Conservation (phyloP, 1,140 invertebrate genomes). For the Pentalonia nigronervosa region DNA sequence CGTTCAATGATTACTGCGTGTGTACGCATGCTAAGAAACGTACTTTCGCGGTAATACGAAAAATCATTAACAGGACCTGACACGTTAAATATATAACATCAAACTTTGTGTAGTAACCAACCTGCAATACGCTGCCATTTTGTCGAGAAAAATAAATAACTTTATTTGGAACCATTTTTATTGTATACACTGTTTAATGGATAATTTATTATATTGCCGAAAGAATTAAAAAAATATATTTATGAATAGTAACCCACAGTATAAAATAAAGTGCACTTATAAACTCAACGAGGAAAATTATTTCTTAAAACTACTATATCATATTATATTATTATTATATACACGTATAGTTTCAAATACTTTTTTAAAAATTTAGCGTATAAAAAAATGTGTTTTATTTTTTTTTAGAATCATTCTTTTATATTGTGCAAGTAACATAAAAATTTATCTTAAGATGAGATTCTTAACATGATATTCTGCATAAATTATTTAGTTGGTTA, state of each 20-base stretch:
- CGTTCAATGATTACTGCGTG: conserved; percentile 12
- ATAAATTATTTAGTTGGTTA: not conserved
- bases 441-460: not conserved
- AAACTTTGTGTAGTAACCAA: not conserved
- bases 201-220: not conserved
- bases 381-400: not conserved
- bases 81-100: not conserved
- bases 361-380: not conserved
- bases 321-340: not conserved
- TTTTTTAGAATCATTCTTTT: not conserved
- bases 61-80: not conserved
- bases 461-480: not conserved
- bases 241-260: not conserved
- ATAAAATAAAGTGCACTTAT: conserved; percentile 11
- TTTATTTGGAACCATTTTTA: not conserved
- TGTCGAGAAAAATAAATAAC: not conserved
- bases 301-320: not conserved
- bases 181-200: not conserved
- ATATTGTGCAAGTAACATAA: not conserved
- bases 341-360: not conserved
- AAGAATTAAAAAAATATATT: not conserved
- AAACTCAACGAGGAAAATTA: not conserved
- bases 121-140: not conserved
- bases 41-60: not conserved
- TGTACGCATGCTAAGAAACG: not conserved